These are phyloP conservation scores for Rhopalosiphum padi DNA, from an alignment of 1,140 invertebrate genomes.

Conservation along the genomic window DNA sequence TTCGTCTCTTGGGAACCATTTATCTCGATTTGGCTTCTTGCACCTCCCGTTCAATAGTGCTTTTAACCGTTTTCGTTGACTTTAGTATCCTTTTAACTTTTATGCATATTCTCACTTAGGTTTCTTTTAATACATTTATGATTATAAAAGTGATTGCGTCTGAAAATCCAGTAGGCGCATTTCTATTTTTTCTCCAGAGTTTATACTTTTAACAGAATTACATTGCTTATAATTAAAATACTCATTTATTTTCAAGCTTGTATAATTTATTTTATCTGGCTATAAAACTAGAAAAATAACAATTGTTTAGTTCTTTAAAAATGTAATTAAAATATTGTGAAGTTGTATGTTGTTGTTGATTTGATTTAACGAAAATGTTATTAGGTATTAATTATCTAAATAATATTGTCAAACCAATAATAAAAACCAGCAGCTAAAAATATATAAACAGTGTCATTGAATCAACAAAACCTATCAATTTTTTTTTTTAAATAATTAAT, in stretches of 20 bases:
- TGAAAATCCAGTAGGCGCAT: background rate
- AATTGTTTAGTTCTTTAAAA: background rate
- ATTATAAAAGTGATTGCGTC: background rate
- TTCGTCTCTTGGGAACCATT: conserved; percentile 49
- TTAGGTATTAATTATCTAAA: background rate
- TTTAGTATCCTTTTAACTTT: conserved; percentile 40
- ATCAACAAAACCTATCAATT: no score
- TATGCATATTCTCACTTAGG: conserved; percentile 35
- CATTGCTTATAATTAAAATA: background rate
- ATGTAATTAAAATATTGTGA: background rate
- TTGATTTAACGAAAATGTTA: background rate
- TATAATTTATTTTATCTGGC: background rate
- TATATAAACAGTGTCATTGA: no score
- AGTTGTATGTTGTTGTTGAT: background rate
- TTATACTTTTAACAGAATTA: background rate
- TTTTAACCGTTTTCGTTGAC: conserved; percentile 44
- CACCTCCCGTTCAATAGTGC: conserved; percentile 7
- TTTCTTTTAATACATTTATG: conserved; percentile 12
- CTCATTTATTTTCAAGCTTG: background rate
- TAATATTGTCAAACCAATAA: background rate
- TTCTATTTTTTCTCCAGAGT: background rate
- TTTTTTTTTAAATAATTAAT: background rate
- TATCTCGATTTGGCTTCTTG: conserved; percentile 54
- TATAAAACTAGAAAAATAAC: background rate
- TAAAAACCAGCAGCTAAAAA: no score